phyloP scores from a whole-genome alignment of 2,888 invertebrate species.

The Tubulanus polymorphus region DNA sequence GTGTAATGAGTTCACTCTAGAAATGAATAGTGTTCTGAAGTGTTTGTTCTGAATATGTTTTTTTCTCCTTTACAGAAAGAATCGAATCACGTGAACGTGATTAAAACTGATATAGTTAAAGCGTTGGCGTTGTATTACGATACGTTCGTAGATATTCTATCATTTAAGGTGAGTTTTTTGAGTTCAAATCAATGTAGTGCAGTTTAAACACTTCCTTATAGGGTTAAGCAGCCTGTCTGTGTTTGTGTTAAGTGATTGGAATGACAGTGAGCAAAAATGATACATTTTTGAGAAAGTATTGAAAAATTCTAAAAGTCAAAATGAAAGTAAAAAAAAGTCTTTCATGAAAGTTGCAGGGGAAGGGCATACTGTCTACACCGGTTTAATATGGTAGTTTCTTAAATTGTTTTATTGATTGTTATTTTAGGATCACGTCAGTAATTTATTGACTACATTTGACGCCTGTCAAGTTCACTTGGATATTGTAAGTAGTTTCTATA shows the following conservation, averaged over 20 bases:
- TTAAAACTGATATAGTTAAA: slow-evolving; percentile 86
- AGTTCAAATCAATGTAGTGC: no score
- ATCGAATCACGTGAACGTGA: slow-evolving; percentile 77
- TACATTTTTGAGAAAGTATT: no score
- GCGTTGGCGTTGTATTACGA: slow-evolving; percentile 95
- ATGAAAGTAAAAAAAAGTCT: no score
- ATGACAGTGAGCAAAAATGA: neutral
- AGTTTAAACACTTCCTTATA: no score
- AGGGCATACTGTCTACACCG: no score
- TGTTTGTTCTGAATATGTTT: neutral
- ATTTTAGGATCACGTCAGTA: slow-evolving; percentile 57
- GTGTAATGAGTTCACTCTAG: no score
- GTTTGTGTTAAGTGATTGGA: no score
- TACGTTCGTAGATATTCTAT: slow-evolving; percentile 96
- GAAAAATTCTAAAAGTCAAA: no score
- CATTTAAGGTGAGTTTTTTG: slow-evolving; percentile 85
- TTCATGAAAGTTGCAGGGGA: no score
- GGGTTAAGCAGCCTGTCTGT: no score
- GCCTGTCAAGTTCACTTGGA: slow-evolving; percentile 93
- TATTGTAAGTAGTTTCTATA: slow-evolving; percentile 68
- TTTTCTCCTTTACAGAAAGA: slow-evolving; percentile 42
- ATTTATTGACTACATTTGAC: slow-evolving; percentile 81
- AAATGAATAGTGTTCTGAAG: no score
- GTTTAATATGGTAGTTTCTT: no score
- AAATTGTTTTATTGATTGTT: neutral